Conservation (phyloP, 92 coral and sea anemone species). For the Blastomussa wellsi region DNA sequence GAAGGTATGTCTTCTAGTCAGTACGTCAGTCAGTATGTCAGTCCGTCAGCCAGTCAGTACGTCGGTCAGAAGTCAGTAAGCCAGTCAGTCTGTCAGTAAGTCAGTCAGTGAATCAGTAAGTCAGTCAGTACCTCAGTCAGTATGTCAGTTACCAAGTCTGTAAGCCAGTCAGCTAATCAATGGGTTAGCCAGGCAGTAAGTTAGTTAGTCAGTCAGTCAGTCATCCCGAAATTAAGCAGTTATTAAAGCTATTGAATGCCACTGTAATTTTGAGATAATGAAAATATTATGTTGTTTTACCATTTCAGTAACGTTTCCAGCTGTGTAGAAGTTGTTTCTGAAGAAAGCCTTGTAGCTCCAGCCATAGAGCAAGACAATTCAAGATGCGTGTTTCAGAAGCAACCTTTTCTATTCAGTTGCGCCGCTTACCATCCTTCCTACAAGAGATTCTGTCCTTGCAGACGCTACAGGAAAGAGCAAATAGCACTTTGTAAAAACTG, state of each 20-base stretch:
- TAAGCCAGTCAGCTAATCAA: background rate
- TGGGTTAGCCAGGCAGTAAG: background rate
- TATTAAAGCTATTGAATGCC: background rate
- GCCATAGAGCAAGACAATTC: slow-evolving; percentile 56
- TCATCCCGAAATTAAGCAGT: background rate
- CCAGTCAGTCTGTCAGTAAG: no score
- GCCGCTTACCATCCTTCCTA: slow-evolving; percentile 44
- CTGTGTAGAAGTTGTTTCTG: slow-evolving; percentile 47
- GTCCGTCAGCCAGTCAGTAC: no score
- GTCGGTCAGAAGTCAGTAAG: no score
- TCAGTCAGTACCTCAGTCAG: background rate
- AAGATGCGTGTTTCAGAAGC: slow-evolving; percentile 59
- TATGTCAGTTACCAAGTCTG: background rate
- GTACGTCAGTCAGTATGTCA: no score
- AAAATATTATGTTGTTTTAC: background rate
- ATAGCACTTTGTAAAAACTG: slow-evolving; percentile 70
- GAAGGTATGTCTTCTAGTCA: no score
- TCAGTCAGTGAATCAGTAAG: background rate
- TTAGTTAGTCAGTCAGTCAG: background rate
- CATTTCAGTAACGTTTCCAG: slow-evolving; percentile 51
- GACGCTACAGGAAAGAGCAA: slow-evolving; percentile 64
- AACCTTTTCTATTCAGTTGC: slow-evolving; percentile 72
- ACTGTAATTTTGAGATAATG: background rate
- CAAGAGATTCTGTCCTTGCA: slow-evolving; percentile 77
- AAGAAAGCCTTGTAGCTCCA: slow-evolving; percentile 60